phyloP scores from a whole-genome alignment of 92 coral and sea anemone genomes.

The Palythoa heliodiscus region DNA sequence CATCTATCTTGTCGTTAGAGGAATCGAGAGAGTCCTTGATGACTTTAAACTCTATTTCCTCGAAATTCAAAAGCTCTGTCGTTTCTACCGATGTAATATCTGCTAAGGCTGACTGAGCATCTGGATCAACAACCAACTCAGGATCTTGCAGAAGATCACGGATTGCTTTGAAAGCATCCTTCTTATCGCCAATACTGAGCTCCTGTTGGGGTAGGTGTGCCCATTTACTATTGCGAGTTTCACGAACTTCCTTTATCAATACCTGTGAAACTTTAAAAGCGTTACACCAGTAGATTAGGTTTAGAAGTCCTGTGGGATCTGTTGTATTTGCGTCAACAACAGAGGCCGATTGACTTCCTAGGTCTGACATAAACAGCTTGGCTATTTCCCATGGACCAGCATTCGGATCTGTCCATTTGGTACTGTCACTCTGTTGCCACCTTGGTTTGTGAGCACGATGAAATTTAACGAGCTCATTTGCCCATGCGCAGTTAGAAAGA shows the following conservation, averaged over 20 bases:
- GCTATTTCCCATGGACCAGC: constrained; percentile 86
- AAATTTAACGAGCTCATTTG: constrained; percentile 54
- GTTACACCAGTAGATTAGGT: constrained; percentile 68
- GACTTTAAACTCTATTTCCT: constrained; percentile 45
- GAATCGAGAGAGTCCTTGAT: constrained; percentile 31
- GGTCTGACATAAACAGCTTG: constrained; percentile 77
- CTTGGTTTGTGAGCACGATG: constrained; percentile 58
- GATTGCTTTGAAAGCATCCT: constrained; percentile 68
- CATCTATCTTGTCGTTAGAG: constrained; percentile 29
- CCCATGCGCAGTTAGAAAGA: constrained; percentile 69
- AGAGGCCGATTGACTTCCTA: constrained; percentile 50
- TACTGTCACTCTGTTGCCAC: constrained; percentile 79
- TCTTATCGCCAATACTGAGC: constrained; percentile 55
- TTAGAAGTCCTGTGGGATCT: constrained; percentile 75
- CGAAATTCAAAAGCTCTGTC: constrained; percentile 45
- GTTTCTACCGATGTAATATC: constrained; percentile 43
- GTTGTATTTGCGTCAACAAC: constrained; percentile 61
- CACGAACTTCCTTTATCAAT: constrained; percentile 62
- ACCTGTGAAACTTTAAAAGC: constrained; percentile 59
- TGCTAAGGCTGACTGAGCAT: constrained; percentile 50
- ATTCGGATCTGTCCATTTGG: constrained; percentile 72
- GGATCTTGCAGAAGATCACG: constrained; percentile 70
- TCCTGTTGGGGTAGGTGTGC: constrained; percentile 72
- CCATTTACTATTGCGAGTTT: constrained; percentile 74
- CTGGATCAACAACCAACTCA: constrained; percentile 55